Conservation (phyloP, 2,797 vertebrate species). For the Sphenodon punctatus region DNA sequence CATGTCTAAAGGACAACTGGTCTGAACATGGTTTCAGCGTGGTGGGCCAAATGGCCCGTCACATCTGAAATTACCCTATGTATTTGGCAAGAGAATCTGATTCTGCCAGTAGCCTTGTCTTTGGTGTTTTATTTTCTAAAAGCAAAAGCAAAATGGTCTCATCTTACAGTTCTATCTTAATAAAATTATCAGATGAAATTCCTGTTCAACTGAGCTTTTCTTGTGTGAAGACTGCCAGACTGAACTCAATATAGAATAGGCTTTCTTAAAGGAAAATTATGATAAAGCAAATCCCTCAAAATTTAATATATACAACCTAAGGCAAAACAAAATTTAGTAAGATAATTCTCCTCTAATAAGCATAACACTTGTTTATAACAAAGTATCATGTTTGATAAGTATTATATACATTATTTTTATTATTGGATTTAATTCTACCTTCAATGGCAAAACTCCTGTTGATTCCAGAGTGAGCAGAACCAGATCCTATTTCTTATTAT, state of each 20-base stretch:
- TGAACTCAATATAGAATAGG: conserved; percentile 14
- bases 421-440: neutral
- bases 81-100: neutral
- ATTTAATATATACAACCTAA: neutral
- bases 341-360: neutral
- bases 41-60: no score
- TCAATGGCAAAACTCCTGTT: neutral
- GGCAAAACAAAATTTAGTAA: neutral
- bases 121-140: neutral
- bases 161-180: neutral
- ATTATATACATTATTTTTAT: neutral
- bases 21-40: neutral
- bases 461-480: neutral
- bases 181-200: neutral
- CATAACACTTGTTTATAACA: neutral
- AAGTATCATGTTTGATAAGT: neutral
- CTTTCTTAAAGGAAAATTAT: no score
- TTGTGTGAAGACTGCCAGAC: neutral
- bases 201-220: neutral
- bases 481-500: conserved; percentile 22
- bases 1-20: no score
- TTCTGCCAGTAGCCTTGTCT: neutral
- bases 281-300: no score
- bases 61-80: no score
- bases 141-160: neutral